Percentiles rank a stretch among this genome's conserved stretches.
Conservation (phyloP, 2,113 vertebrate species). For the Raja brachyura region DNA sequence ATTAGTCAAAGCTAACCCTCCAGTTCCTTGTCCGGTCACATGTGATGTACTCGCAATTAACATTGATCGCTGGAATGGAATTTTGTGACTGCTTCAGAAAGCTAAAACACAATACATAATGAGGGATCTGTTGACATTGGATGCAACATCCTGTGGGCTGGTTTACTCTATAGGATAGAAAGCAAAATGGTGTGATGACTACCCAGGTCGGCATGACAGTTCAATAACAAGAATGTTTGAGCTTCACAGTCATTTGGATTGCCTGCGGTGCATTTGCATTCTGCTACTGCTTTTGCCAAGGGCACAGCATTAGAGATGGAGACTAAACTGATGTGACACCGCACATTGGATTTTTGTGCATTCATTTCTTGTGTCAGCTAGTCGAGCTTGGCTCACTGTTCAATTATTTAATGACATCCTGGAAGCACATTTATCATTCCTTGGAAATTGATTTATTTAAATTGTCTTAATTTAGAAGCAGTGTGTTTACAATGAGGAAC, state of each 20-base stretch:
- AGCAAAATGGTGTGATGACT: not conserved
- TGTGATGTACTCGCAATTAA: not conserved
- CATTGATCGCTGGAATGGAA: not conserved
- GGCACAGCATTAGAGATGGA: not conserved
- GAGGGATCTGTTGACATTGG: not conserved
- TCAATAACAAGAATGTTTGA: not conserved
- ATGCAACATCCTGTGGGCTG: not conserved
- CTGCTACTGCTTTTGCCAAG: conserved; percentile 8
- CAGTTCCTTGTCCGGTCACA: not conserved
- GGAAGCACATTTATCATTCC: conserved; percentile 40
- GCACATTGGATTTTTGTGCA: conserved; percentile 40
- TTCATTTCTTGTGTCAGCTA: conserved; percentile 37
- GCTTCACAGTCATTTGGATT: not conserved
- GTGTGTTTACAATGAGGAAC: conserved; percentile 16
- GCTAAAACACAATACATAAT: not conserved
- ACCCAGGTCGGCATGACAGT: not conserved
- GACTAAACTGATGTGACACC: conserved; percentile 35
- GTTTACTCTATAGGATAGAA: not conserved
- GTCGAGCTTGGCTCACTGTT: not conserved
- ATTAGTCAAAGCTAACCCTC: not conserved
- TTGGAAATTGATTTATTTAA: conserved; percentile 40
- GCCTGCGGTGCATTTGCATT: conserved; percentile 10
- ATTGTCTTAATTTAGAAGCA: conserved; percentile 35
- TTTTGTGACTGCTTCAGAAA: not conserved
- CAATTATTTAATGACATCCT: conserved; percentile 40